Base-by-base conservation (phyloP, 2,797 vertebrate species). In the Pseudopleuronectes americanus region DNA sequence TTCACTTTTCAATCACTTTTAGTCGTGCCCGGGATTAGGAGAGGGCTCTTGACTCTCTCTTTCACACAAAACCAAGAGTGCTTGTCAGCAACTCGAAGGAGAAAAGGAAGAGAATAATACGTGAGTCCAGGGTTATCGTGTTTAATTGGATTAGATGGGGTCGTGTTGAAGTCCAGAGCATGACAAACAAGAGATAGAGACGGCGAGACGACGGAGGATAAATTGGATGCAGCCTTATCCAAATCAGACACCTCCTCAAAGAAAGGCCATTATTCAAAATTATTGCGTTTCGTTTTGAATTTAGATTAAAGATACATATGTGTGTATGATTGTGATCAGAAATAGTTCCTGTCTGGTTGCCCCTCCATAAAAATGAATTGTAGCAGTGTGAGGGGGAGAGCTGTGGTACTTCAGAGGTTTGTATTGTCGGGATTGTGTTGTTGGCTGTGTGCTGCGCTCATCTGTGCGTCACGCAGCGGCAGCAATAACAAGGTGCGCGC, bases 61-160 rank as follows among this genome's bases (percentile, higher is more conserved):
- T 91, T 93, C 90, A 92, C 86, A 83, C 83, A 76, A 73, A 90
- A 85, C 80, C 83, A 88, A 89, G 91, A 90, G 92, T 83, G 87
- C 90, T 91, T 93, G 89, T 94, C 89, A 90, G 86, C 85, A 90
- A 91, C 89, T 92, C 53, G 79, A 88, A 65, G 73, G 74, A 68
- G 71, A 90, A 79, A 87, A 83, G 68, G 83, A 85, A 57, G 74
- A 87, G 90, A 92, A 90, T 87, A 93, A 90, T 85, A 84, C 67
- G 84, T 82, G 80, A 90, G 87, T 84, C 84, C 85, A 48, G 89
- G 87, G 89, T 92, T 91, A 90, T 91, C 90, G 85, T 91, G 83
- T 92, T 93, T 94, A 94, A 95, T 94, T 94, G 94, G 94, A 95
- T 95, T 95, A 94, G 89, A 88, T 82, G 87, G 90, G 92, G 91